A percentile compares a stretch with the other conserved stretches of the same genome.
Conservation (phyloP, 64 coral and sea anemone genomes). For the Orbicella faveolata region DNA sequence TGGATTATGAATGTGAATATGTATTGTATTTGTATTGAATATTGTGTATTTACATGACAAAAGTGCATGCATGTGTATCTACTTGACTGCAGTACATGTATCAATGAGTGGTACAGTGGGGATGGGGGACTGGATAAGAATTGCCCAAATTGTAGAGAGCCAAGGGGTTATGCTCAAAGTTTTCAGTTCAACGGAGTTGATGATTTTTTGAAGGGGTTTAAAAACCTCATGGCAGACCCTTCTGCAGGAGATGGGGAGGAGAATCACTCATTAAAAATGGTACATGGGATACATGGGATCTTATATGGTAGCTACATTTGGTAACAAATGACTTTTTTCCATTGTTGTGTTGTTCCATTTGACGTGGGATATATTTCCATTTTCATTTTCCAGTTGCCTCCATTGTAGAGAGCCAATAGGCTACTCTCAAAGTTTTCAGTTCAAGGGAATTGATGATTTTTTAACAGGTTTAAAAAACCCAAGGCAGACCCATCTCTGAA, state of each 20-base stretch:
- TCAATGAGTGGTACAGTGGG: constrained; percentile 51
- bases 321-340: no score
- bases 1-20: no score
- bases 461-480: constrained; percentile 8
- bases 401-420: constrained; percentile 47
- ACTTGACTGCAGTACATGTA: constrained; percentile 17
- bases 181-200: constrained; percentile 55
- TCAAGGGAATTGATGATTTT: constrained; percentile 60
- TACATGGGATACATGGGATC: no score
- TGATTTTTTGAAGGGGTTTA: constrained; percentile 41
- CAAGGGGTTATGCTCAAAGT: constrained; percentile 55
- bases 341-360: no score
- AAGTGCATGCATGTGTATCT: background rate
- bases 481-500: background rate
- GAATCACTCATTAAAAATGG: no score
- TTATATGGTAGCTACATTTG: no score
- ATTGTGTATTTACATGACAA: no score
- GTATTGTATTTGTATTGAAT: no score
- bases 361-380: no score
- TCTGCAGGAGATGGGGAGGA: background rate
- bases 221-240: background rate
- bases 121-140: constrained; percentile 41
- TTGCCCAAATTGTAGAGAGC: constrained; percentile 51
- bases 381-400: constrained; percentile 2
- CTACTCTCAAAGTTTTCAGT: constrained; percentile 44